Conservation (phyloP, 2,888 invertebrate species). For the Synanthedon vespiformis region DNA sequence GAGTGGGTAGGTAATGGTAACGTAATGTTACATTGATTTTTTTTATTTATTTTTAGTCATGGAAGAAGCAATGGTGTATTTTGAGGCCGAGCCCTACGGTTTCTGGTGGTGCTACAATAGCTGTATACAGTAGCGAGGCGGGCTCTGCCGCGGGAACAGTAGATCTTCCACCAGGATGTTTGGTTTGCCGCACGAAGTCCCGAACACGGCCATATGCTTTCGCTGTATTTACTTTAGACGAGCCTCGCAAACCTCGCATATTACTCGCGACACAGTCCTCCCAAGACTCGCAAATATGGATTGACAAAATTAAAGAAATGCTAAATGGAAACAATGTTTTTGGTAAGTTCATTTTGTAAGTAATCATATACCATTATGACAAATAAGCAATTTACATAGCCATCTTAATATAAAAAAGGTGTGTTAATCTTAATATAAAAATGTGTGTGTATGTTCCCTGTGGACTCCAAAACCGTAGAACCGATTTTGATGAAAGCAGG, state of each 20-base stretch:
- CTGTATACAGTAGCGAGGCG: constrained; percentile 67
- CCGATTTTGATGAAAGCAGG: no score
- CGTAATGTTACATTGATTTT: constrained; percentile 20
- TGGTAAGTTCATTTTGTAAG: constrained; percentile 26
- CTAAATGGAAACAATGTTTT: constrained; percentile 50
- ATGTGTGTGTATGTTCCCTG: no score
- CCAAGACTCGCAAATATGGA: constrained; percentile 77
- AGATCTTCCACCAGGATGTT: constrained; percentile 69
- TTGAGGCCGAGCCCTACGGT: constrained; percentile 67
- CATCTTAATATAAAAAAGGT: no score
- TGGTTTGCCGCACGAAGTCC: constrained; percentile 75
- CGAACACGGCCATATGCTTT: constrained; percentile 77
- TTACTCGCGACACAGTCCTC: constrained; percentile 75
- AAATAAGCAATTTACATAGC: no score
- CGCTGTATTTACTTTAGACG: constrained; percentile 72
- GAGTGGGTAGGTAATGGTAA: constrained; percentile 10
- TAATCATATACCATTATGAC: no score
- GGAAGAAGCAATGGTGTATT: constrained; percentile 77
- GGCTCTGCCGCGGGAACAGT: constrained; percentile 59
- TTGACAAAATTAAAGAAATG: constrained; percentile 71
- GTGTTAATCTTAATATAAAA: no score
- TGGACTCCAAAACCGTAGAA: no score
- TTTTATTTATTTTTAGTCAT: constrained; percentile 59
- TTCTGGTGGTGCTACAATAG: constrained; percentile 64
- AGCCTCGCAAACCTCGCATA: constrained; percentile 72